These are phyloP conservation scores for Stenichneumon culpator DNA, from an alignment of 2,888 invertebrate species.

Conservation along the genomic window DNA sequence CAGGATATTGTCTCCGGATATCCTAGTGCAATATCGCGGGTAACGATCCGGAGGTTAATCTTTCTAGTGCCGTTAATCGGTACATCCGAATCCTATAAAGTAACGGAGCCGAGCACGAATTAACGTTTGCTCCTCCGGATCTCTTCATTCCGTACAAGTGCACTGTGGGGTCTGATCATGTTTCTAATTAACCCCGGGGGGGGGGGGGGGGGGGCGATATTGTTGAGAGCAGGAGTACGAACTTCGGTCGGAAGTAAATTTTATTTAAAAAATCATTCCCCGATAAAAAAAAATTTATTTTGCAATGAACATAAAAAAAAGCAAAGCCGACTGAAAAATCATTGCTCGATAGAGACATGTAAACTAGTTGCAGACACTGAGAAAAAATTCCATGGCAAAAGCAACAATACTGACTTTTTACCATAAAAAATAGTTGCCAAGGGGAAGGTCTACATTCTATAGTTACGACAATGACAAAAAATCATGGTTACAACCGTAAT, in stretches of 20 bases:
- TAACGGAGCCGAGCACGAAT: not conserved
- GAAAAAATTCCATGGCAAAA: too few relatives aligned
- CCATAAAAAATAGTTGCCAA: too few relatives aligned
- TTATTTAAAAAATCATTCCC: not conserved
- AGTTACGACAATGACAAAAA: too few relatives aligned
- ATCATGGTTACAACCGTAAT: too few relatives aligned
- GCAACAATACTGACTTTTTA: too few relatives aligned
- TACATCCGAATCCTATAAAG: slow-evolving; percentile 51
- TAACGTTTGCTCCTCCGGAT: slow-evolving; percentile 29
- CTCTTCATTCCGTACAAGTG: slow-evolving; percentile 44
- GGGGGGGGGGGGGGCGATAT: too few relatives aligned
- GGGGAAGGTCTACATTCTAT: too few relatives aligned
- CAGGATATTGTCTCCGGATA: slow-evolving; percentile 50
- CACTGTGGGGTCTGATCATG: slow-evolving; percentile 1
- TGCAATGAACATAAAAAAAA: too few relatives aligned
- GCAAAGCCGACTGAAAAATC: too few relatives aligned
- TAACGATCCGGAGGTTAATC: slow-evolving; percentile 7
- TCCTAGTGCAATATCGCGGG: slow-evolving; percentile 34
- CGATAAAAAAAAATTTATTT: not conserved
- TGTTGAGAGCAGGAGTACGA: not conserved
- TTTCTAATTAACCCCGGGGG: not conserved
- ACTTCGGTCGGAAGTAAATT: not conserved
- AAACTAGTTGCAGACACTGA: too few relatives aligned
- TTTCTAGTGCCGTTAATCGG: slow-evolving; percentile 43
- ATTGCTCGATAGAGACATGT: too few relatives aligned